Evolutionary conservation across 1,140 invertebrate species (phyloP), one percentile per base, ranked within the genome.

Genomic region (Drosophila sp.): DNA sequence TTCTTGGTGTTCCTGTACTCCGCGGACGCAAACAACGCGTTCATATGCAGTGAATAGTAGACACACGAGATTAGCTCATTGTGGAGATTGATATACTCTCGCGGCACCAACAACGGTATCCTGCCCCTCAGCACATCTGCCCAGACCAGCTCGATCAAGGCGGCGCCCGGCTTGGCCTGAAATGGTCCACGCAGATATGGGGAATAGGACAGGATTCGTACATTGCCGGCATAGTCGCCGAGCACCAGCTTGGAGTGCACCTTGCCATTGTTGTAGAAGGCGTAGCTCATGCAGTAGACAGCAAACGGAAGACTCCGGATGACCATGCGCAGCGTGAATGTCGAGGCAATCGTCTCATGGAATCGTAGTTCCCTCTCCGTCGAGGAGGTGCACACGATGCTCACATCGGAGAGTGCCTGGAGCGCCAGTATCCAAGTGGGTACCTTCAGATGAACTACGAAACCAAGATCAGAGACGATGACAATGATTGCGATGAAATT

Each of bases 281-380:
- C 93, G 82, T 96, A 96, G 76, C 93, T 87, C 94, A 96, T 95
- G 13, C 75, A 70, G 32, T 78, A 83, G n/a, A 90, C 82, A 1
- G 89, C 94, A 71, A 92, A 92, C 4, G 94, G 93, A 76, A 94
- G 91, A 40, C 93, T 94, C 6, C 92, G 93, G 27, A 94, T 93
- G 7, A 94, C 91, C 34, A 95, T 93, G 54, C 95, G 93, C 8
- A 95, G 87, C 21, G 94, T 94, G 83, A 96, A 96, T 40, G 95
- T 95, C 21, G 93, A 94, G 5, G 94, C 95, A 0, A 94, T 94
- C 9, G 94, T 95, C 76, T 96, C 95, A 80, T 96, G 96, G 90
- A 96, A 96, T 71, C 95, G 92, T 8, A 96, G 79, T 81, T 95
- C 95, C 1, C 94, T 90, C 89, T 96, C 95, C 2, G 94, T 94